Conservation (phyloP, 2,113 vertebrate species). For the Macquaria ambigua region DNA sequence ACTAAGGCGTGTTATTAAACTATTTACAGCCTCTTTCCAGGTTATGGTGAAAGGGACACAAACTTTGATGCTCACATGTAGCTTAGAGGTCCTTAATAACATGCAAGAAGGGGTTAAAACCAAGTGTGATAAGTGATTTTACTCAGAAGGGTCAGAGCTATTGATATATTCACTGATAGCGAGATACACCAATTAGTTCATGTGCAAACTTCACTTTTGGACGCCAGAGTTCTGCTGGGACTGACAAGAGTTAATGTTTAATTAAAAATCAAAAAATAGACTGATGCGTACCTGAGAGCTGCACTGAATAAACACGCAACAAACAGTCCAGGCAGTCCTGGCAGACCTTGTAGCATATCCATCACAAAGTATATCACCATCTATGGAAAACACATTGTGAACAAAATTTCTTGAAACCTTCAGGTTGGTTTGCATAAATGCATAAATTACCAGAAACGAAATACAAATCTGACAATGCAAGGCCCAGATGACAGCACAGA, state of each 20-base stretch:
- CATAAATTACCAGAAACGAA: background rate
- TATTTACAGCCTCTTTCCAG: background rate
- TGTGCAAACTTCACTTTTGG: background rate
- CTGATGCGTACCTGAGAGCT: slow-evolving; percentile 88
- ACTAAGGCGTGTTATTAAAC: too few relatives aligned
- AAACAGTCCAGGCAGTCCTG: slow-evolving; percentile 94
- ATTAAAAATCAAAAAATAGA: background rate
- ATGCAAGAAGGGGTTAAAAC: too few relatives aligned
- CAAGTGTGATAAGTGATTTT: too few relatives aligned
- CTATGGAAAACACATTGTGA: slow-evolving; percentile 72
- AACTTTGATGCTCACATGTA: background rate
- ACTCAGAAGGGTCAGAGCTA: too few relatives aligned
- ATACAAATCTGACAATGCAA: background rate
- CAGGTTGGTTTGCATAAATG: background rate
- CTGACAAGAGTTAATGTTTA: background rate
- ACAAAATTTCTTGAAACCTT: background rate
- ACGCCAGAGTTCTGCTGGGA: background rate
- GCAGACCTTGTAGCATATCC: slow-evolving; percentile 90
- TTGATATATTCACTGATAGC: too few relatives aligned
- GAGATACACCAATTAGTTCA: background rate
- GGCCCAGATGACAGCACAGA: background rate
- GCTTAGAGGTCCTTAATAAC: too few relatives aligned
- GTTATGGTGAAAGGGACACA: background rate
- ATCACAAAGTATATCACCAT: slow-evolving; percentile 96
- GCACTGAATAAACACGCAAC: slow-evolving; percentile 97